Evolutionary conservation across 2,113 vertebrate genomes (phyloP).

Genomic region (Oryzias curvinotus): DNA sequence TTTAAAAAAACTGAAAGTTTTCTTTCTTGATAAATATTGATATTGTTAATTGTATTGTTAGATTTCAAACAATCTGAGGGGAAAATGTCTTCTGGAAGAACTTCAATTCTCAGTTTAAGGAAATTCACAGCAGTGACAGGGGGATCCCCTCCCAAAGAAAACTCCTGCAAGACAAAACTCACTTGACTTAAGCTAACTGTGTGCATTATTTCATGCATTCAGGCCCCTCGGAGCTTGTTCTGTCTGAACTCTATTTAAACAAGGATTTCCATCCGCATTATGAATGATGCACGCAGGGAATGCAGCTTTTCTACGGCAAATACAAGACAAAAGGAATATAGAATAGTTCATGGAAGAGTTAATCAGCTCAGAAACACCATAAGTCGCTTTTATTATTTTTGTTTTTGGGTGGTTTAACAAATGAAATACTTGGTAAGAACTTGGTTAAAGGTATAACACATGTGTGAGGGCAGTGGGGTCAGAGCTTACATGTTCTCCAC

Average conservation of each 20-base stretch:
- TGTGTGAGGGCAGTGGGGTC: neutral
- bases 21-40: too few species aligned
- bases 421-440: constrained; percentile 8
- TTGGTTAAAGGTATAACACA: neutral
- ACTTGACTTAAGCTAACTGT: constrained; percentile 43
- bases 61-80: neutral
- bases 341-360: constrained; percentile 36
- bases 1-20: too few species aligned
- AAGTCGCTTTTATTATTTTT: constrained; percentile 24
- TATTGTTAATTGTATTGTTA: too few species aligned
- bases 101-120: constrained; percentile 5
- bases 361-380: constrained; percentile 25
- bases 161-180: constrained; percentile 65
- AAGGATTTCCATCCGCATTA: constrained; percentile 66
- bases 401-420: constrained; percentile 20
- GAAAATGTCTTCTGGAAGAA: constrained; percentile 30
- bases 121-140: constrained; percentile 44
- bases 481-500: neutral
- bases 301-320: constrained; percentile 54
- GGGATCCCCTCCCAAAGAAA: constrained; percentile 74
- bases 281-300: constrained; percentile 50
- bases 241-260: constrained; percentile 65
- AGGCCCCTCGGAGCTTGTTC: constrained; percentile 53
- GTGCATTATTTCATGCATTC: constrained; percentile 54
- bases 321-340: constrained; percentile 37